Evolutionary conservation across 1,140 invertebrate genomes (phyloP).

Genomic region (Acromyrmex charruanus): DNA sequence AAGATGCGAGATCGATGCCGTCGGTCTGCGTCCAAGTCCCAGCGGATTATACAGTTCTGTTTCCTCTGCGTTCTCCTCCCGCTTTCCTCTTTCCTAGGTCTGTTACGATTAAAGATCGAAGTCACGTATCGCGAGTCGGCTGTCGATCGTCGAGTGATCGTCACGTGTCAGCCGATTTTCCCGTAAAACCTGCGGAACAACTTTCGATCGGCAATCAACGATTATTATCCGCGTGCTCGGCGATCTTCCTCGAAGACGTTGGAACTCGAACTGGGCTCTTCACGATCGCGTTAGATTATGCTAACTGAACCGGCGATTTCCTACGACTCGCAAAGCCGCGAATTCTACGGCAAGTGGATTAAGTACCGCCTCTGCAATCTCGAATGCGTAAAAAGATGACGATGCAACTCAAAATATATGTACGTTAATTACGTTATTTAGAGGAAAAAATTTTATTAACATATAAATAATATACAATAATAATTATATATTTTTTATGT

Average conservation of each 20-base stretch:
- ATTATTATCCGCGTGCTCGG: slow-evolving; percentile 75
- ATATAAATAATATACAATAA: neutral
- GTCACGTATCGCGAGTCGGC: slow-evolving; percentile 70
- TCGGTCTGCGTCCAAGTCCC: slow-evolving; percentile 5
- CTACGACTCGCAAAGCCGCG: slow-evolving; percentile 37
- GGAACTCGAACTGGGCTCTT: slow-evolving; percentile 40
- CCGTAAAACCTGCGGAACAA: slow-evolving; percentile 74
- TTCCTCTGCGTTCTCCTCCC: slow-evolving; percentile 45
- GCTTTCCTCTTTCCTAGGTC: slow-evolving; percentile 32
- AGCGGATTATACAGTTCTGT: slow-evolving; percentile 56
- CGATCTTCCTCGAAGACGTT: slow-evolving; percentile 62
- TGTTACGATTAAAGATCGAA: slow-evolving; percentile 70
- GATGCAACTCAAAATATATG: neutral
- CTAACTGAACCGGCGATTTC: slow-evolving; percentile 41
- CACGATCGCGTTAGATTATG: slow-evolving; percentile 66
- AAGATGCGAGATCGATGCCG: neutral
- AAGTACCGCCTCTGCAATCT: slow-evolving; percentile 1
- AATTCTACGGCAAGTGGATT: neutral
- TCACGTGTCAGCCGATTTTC: slow-evolving; percentile 77
- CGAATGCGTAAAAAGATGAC: neutral
- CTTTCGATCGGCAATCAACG: slow-evolving; percentile 76
- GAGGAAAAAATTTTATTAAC: neutral
- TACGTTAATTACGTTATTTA: too few species aligned
- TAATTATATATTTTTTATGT: too few species aligned
- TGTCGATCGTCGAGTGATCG: slow-evolving; percentile 72